Base-by-base conservation (phyloP, 2,797 vertebrate genomes). In the Coccyzus lansbergi region DNA sequence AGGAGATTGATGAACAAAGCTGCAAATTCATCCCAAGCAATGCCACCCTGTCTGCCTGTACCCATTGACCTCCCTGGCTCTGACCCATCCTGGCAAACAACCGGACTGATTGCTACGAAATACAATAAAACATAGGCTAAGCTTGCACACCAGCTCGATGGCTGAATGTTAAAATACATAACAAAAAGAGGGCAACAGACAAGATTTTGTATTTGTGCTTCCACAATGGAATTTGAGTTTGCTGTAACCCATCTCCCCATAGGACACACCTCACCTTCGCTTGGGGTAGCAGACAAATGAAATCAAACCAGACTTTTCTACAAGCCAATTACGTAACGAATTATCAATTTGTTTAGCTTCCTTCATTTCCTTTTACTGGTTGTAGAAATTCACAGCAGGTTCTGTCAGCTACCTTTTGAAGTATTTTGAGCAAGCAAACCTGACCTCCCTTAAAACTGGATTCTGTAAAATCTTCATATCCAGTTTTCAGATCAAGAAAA, bases 1-100 rank as follows among this genome's bases (percentile, higher is more conserved):
- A 88, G 65, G n/a, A 94, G 52, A 70, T 3, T 71, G 59, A 92
- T 48, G 82, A 88, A 92, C 74, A 79, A 92, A 90, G 59, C 83
- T 82, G 80, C 33, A 70, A 72, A 88, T 46, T 52, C 44, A 92
- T 83, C 65, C 74, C 58, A 36, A 33, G 62, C 31, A 83, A 60
- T 46, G 59, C 51, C 42, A 49, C 76, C 51, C 85, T 59, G 42
- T 22, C 69, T 90, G 70, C 38, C 74, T 88, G 8, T 68, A 69
- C 76, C 72, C 74, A 56, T 5, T 75, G 67, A 82, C 74, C 83
- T 76, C 77, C 67, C 83, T 7, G 86, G 77, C 74, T 79, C 67
- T 80, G 83, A 69, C 51, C 28, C 71, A 78, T 60, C 31, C 44
- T 48, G 90, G 67, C 24, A 72, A 94, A 83, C 63, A 93, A 74